phyloP scores from a whole-genome alignment of 92 coral and sea anemone species.

The Parazoanthus swiftii region DNA sequence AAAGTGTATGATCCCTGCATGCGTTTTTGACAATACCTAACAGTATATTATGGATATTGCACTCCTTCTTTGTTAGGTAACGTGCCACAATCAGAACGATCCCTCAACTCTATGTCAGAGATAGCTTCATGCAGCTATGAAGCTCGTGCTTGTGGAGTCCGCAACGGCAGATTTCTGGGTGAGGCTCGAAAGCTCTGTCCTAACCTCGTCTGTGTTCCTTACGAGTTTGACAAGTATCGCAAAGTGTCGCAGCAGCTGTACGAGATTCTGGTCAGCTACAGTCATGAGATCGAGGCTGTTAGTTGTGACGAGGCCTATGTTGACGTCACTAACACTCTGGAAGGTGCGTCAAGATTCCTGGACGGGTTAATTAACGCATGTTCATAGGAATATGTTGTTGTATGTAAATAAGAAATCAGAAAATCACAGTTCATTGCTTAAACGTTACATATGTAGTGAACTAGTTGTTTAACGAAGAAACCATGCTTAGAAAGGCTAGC shows the following conservation, averaged over 20 bases:
- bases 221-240: conserved; percentile 85
- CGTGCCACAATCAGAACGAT: conserved; percentile 28
- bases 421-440: no score
- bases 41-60: background rate
- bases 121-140: conserved; percentile 99
- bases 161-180: conserved; percentile 93
- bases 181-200: conserved; percentile 91
- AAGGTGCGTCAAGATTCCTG: conserved; percentile 50
- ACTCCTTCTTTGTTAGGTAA: background rate
- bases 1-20: background rate
- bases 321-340: conserved; percentile 72
- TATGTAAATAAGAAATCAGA: no score
- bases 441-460: no score
- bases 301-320: conserved; percentile 98
- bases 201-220: conserved; percentile 85
- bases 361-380: no score
- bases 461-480: no score
- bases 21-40: background rate
- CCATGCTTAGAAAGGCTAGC: no score
- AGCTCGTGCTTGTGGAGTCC: conserved; percentile 86
- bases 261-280: conserved; percentile 80
- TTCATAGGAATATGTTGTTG: no score
- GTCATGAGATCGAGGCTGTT: conserved; percentile 96
- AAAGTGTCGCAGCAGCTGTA: conserved; percentile 88
- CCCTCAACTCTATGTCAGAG: conserved; percentile 89